Evolutionary conservation across 1,140 invertebrate species (phyloP).

Genomic region (Drosophila auraria): DNA sequence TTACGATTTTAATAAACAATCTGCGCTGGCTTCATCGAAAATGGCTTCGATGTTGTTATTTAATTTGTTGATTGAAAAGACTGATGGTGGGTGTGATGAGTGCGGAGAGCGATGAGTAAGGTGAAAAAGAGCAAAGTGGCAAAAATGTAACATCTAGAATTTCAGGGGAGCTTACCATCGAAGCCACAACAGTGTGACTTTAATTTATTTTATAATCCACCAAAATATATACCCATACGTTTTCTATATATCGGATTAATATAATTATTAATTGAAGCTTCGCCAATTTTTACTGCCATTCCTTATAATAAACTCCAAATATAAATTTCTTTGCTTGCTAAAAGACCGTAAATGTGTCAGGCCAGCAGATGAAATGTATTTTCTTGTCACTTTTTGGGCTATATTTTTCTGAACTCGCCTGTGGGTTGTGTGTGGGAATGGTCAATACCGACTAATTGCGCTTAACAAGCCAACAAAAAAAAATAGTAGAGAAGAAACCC

Average conservation of each 20-base stretch:
- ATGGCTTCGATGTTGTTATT: conserved; percentile 30
- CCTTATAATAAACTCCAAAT: too few relatives aligned
- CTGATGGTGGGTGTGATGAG: too few relatives aligned
- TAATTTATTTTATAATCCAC: too few relatives aligned
- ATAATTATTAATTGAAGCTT: background rate
- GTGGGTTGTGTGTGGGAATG: conserved; percentile 34
- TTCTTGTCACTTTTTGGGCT: background rate
- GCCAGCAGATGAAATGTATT: background rate
- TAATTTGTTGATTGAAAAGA: conserved; percentile 60
- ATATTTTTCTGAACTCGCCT: background rate
- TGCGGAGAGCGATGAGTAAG: background rate
- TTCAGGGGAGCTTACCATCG: conserved; percentile 6
- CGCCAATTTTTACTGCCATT: too few relatives aligned
- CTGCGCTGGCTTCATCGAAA: conserved; percentile 14
- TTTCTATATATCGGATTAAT: too few relatives aligned
- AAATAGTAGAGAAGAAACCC: conserved; percentile 23
- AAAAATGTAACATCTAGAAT: conserved; percentile 28
- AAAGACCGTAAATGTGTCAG: too few relatives aligned
- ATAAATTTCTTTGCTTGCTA: too few relatives aligned
- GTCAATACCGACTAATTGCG: conserved; percentile 75
- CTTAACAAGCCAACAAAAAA: conserved; percentile 60
- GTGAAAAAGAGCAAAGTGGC: conserved; percentile 27
- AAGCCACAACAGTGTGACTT: conserved; percentile 4
- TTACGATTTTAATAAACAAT: conserved; percentile 47
- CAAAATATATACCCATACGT: too few relatives aligned